These are phyloP conservation scores for Trichogramma evanescens DNA, from an alignment of 2,888 invertebrate genomes.

Conservation along the genomic window DNA sequence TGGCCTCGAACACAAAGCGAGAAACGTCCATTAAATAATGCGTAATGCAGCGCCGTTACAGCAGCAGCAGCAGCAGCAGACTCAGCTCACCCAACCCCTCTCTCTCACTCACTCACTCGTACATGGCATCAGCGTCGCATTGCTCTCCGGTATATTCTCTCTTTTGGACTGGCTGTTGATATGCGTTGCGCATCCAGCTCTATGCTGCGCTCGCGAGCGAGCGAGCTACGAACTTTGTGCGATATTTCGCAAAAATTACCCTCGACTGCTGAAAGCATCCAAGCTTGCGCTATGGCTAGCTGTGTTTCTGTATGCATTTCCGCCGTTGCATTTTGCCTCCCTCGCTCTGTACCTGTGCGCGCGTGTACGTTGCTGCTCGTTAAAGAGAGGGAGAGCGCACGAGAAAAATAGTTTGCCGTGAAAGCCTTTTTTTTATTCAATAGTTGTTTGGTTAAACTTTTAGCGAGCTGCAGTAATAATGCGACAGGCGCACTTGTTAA, in stretches of 20 bases:
- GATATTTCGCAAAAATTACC: slow-evolving; percentile 15
- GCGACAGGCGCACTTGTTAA: too few species aligned
- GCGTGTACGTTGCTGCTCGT: too few species aligned
- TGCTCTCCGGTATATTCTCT: neutral
- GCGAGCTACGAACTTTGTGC: neutral
- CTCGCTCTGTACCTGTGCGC: too few species aligned
- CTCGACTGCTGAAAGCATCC: neutral
- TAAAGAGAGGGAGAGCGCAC: too few species aligned
- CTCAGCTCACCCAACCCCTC: neutral
- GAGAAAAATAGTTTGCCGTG: too few species aligned
- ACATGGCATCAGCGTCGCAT: neutral
- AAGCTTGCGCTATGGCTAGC: too few species aligned
- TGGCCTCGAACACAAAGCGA: slow-evolving; percentile 42
- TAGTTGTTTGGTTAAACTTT: too few species aligned
- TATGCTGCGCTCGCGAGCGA: neutral
- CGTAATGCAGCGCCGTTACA: slow-evolving; percentile 35
- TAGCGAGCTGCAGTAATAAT: too few species aligned
- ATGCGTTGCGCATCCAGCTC: neutral
- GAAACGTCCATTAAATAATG: slow-evolving; percentile 46
- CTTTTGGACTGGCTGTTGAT: too few species aligned
- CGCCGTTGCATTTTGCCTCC: too few species aligned
- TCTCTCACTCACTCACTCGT: neutral
- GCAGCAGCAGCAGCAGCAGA: neutral
- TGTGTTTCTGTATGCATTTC: too few species aligned
- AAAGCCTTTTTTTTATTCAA: too few species aligned